These are phyloP conservation scores for Diplosoma virens DNA, from an alignment of 23 tunicate species.

Conservation along the genomic window DNA sequence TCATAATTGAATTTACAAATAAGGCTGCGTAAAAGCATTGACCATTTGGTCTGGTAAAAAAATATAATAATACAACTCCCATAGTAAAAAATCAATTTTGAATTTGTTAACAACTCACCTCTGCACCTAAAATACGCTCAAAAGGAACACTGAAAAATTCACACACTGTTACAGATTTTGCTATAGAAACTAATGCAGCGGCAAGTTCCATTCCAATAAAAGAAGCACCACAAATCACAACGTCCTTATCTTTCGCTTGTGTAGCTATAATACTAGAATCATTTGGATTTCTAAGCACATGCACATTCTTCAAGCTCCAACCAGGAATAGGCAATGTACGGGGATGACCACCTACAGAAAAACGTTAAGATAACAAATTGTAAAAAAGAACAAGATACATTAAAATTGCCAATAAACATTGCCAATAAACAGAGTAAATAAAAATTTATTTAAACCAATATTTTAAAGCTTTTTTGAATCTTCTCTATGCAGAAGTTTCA, in stretches of 20 bases:
- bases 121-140: constrained; percentile 70
- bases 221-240: constrained; percentile 82
- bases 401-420: too few relatives aligned
- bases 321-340: constrained; percentile 83
- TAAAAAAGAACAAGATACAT: not conserved
- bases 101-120: constrained; percentile 39
- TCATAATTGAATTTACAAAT: too few relatives aligned
- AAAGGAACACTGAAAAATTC: constrained; percentile 81
- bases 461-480: too few relatives aligned
- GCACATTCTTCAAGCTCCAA: constrained; percentile 78
- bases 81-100: too few relatives aligned
- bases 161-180: constrained; percentile 67
- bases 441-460: too few relatives aligned
- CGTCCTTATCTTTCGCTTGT: constrained; percentile 45
- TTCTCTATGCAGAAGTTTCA: too few relatives aligned
- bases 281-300: constrained; percentile 61
- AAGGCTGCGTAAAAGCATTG: too few relatives aligned
- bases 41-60: too few relatives aligned
- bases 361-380: not conserved
- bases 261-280: constrained; percentile 58
- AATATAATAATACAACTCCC: too few relatives aligned
- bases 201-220: constrained; percentile 98
- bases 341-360: constrained; percentile 57
- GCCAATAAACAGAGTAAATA: too few relatives aligned
- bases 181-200: constrained; percentile 49